Evolutionary conservation across 2,888 invertebrate genomes (phyloP).

Genomic region (Diogma glabrata): DNA sequence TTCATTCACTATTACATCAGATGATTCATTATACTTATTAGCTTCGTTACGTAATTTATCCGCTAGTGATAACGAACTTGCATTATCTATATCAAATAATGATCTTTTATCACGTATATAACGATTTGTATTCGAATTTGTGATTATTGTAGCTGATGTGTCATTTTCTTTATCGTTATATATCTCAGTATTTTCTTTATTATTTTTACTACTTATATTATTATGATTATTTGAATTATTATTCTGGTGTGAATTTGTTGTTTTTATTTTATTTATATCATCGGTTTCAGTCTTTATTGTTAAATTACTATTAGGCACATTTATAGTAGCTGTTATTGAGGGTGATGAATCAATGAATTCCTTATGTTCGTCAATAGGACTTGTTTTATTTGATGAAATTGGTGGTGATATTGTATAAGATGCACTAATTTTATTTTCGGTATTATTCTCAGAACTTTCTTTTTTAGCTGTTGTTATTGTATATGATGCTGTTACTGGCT

Average conservation of each 20-base stretch:
- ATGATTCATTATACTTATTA: constrained; percentile 25
- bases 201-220: constrained; percentile 8
- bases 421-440: constrained; percentile 15
- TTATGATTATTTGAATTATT: constrained; percentile 11
- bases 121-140: constrained; percentile 23
- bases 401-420: constrained; percentile 19
- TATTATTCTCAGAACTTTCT: constrained; percentile 10
- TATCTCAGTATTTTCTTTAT: constrained; percentile 8
- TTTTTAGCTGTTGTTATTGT: constrained; percentile 17
- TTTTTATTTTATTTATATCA: constrained; percentile 13
- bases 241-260: constrained; percentile 14
- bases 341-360: constrained; percentile 8
- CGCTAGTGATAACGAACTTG: constrained; percentile 25
- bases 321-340: constrained; percentile 16
- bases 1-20: constrained; percentile 4
- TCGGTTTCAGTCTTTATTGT: constrained; percentile 22
- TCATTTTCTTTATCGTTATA: constrained; percentile 11
- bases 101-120: constrained; percentile 32
- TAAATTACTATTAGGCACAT: constrained; percentile 16
- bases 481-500: constrained; percentile 16
- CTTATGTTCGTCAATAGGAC: constrained; percentile 5
- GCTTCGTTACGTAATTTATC: constrained; percentile 29
- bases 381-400: constrained; percentile 8
- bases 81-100: constrained; percentile 29
- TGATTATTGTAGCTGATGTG: constrained; percentile 21